Conservation (phyloP, 1,140 invertebrate genomes). For the Marisa cornuarietis region DNA sequence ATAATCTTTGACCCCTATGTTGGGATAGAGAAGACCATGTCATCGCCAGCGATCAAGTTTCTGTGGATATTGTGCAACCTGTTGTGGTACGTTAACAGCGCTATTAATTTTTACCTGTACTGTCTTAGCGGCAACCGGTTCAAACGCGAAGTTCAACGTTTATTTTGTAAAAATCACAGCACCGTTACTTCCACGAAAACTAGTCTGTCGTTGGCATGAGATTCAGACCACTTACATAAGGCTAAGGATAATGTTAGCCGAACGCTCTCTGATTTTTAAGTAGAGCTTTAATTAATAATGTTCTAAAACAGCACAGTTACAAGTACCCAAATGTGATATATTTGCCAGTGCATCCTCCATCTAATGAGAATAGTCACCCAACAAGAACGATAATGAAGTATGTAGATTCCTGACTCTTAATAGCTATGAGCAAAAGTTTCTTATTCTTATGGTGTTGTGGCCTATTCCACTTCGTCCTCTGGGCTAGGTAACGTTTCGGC, state of each 20-base stretch:
- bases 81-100: conserved; percentile 13
- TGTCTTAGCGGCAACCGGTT: conserved; percentile 5
- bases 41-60: conserved; percentile 5
- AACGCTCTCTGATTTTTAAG: neutral
- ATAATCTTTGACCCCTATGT: neutral
- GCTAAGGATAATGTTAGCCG: neutral
- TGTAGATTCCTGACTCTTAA: no score
- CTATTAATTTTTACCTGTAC: conserved; percentile 18
- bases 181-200: neutral
- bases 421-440: no score
- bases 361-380: no score
- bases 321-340: no score
- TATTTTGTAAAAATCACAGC: neutral
- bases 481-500: no score
- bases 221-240: neutral
- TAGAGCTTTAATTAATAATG: neutral
- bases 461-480: no score
- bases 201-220: neutral
- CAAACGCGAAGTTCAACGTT: neutral
- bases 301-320: no score
- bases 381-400: no score
- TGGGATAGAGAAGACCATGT: neutral
- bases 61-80: conserved; percentile 16
- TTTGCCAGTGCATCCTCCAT: no score
- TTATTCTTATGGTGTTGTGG: no score